Conservation (phyloP, 2,888 invertebrate species). For the Epistrophella euchroma region DNA sequence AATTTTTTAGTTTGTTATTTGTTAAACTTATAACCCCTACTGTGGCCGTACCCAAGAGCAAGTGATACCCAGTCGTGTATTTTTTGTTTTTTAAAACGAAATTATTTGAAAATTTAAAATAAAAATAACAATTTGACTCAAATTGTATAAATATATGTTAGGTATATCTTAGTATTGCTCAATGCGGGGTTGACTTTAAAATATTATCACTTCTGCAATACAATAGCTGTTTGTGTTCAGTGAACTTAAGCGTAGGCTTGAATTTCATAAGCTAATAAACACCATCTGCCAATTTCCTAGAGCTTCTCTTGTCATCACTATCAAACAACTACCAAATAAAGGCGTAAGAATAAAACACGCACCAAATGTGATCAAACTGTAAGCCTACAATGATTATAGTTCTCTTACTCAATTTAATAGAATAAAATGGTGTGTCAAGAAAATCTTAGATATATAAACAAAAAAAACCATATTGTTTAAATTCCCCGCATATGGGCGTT, state of each 20-base stretch:
- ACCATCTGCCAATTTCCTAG: constrained; percentile 7
- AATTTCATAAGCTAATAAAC: not conserved
- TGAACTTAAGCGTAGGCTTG: not conserved
- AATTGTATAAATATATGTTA: too few relatives aligned
- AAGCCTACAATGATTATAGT: constrained; percentile 17
- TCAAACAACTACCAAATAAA: constrained; percentile 22
- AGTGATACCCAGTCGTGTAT: too few relatives aligned
- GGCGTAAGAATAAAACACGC: constrained; percentile 27
- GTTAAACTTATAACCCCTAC: too few relatives aligned
- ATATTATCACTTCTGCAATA: not conserved
- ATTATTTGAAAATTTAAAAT: too few relatives aligned
- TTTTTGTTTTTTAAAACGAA: too few relatives aligned
- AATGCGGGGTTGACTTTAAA: not conserved
- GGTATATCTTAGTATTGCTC: too few relatives aligned
- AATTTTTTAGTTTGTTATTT: too few relatives aligned
- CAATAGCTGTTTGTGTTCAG: not conserved
- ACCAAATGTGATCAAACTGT: constrained; percentile 1
- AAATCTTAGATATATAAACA: not conserved
- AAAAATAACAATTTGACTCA: too few relatives aligned
- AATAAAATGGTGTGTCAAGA: not conserved
- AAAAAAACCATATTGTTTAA: not conserved
- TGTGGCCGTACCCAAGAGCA: too few relatives aligned
- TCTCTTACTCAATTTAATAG: constrained; percentile 6
- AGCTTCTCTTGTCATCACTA: constrained; percentile 23
- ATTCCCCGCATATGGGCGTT: not conserved